Base-by-base conservation (phyloP, 2,888 invertebrate species). In the Cenopis cana region DNA sequence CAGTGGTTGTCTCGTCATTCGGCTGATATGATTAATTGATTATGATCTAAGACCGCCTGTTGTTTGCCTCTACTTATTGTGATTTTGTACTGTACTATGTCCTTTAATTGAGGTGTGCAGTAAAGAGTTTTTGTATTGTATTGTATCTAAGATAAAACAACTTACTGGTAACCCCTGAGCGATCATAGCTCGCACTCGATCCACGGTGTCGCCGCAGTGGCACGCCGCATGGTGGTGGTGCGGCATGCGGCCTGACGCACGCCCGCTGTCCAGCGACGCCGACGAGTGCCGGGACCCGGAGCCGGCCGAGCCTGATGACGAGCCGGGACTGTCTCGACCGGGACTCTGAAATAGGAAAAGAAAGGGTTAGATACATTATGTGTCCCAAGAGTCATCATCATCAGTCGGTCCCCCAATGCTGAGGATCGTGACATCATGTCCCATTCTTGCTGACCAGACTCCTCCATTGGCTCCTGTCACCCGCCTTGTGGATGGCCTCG, bases 261-360 rank as follows among this genome's bases (percentile, higher is more conserved):
- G 94, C n/a, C 98, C 98, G 78, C 97, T 97, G 93, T 98, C 98
- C 81, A 98, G 91, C 20, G 96, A 97, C 24, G 98, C 97, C 0
- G 98, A 98, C 75, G 98, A 98, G 88, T 98, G 98, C 56, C 98
- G 94, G 18, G 98, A 98, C 24, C 97, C 97, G 1, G 97, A 97
- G 52, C 98, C 98, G 0, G 96, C 96, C 33, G 97, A 97, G 10
- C 98, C 97, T 68, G 97, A 96, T 17, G 97, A 97, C 0, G 97
- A 97, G 14, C 98, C 98, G 14, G 98, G 98, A 85, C 98, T 98
- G 90, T 98, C 98, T 73, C 98, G 95, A n/a, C 98, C 98, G 55
- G 98, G 98, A 81, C 97, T 98, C 95, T 96, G 92, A n/a, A 55
- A 54, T 36, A 5, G 10, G n/a, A 46, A 12, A 17, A 3, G 10